Evolutionary conservation across 2,888 invertebrate genomes (phyloP).

Genomic region (Ormyrus nitidulus): DNA sequence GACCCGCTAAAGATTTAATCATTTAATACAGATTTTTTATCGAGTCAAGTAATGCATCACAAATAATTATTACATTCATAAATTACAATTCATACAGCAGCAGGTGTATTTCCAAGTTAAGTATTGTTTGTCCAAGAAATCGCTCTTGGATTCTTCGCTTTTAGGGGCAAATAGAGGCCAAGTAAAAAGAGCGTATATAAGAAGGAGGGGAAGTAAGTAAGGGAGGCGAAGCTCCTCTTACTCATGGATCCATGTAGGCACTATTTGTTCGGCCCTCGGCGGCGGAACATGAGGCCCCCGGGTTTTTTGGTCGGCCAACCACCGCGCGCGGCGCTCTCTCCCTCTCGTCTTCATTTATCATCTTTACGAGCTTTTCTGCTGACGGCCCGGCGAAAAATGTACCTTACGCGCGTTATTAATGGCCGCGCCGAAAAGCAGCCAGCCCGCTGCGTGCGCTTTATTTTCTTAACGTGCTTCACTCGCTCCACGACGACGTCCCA

Average conservation of each 20-base stretch:
- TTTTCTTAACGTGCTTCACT: conserved; percentile 38
- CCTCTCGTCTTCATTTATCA: conserved; percentile 53
- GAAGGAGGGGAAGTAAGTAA: conserved; percentile 3
- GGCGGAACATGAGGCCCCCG: not conserved
- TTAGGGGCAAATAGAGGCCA: too few relatives aligned
- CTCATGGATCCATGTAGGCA: conserved; percentile 21
- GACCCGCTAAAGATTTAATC: too few relatives aligned
- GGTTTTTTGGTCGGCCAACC: conserved; percentile 32
- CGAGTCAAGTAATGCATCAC: too few relatives aligned
- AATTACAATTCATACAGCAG: too few relatives aligned
- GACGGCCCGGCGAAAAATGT: conserved; percentile 49
- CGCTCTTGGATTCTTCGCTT: too few relatives aligned
- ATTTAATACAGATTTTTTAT: too few relatives aligned
- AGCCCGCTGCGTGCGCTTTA: conserved; percentile 27
- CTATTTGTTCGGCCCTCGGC: conserved; percentile 42
- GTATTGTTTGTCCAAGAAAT: not conserved
- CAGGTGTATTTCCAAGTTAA: not conserved
- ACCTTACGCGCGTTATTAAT: conserved; percentile 46
- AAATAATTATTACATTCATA: too few relatives aligned
- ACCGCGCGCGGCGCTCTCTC: not conserved
- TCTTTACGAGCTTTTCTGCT: conserved; percentile 54
- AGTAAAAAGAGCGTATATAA: not conserved
- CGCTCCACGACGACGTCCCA: not conserved
- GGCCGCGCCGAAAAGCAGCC: conserved; percentile 19
- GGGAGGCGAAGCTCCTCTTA: conserved; percentile 16